Evolutionary conservation across 2,888 invertebrate species (phyloP).

Genomic region (Leptinotarsa peninsularis): DNA sequence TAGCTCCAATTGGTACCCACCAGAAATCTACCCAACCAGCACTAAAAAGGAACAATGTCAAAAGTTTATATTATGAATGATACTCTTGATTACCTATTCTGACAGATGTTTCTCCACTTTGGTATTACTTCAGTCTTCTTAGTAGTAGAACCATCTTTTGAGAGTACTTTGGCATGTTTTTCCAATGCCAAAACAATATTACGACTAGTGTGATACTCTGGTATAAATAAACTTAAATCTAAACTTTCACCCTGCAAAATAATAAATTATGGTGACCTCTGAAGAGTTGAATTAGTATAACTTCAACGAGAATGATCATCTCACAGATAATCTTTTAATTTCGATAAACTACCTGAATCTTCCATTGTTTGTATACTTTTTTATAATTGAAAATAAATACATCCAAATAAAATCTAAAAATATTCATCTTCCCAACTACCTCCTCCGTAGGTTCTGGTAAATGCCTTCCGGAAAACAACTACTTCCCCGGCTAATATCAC

Average conservation of each 20-base stretch:
- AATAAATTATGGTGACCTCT: neutral
- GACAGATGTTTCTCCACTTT: constrained; percentile 88
- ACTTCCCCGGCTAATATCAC: too few species aligned
- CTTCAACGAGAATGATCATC: too few species aligned
- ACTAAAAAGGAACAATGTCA: constrained; percentile 48
- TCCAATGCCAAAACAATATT: constrained; percentile 86
- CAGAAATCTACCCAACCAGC: constrained; percentile 96
- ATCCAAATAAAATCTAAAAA: too few species aligned
- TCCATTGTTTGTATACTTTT: too few species aligned
- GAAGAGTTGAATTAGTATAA: too few species aligned
- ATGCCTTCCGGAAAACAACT: too few species aligned
- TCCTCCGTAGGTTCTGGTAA: too few species aligned
- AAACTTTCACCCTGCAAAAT: constrained; percentile 83
- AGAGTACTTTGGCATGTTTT: constrained; percentile 87
- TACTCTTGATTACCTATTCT: constrained; percentile 66
- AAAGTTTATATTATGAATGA: constrained; percentile 1
- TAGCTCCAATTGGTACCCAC: constrained; percentile 93
- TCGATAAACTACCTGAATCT: too few species aligned
- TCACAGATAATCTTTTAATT: too few species aligned
- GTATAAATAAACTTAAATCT: constrained; percentile 89
- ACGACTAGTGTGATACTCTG: constrained; percentile 90
- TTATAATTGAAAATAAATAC: too few species aligned
- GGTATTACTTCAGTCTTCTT: constrained; percentile 69
- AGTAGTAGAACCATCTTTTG: constrained; percentile 76
- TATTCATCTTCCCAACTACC: too few species aligned